Evolutionary conservation across 1,140 invertebrate genomes (phyloP).

Genomic region (Globodera ellingtonae): DNA sequence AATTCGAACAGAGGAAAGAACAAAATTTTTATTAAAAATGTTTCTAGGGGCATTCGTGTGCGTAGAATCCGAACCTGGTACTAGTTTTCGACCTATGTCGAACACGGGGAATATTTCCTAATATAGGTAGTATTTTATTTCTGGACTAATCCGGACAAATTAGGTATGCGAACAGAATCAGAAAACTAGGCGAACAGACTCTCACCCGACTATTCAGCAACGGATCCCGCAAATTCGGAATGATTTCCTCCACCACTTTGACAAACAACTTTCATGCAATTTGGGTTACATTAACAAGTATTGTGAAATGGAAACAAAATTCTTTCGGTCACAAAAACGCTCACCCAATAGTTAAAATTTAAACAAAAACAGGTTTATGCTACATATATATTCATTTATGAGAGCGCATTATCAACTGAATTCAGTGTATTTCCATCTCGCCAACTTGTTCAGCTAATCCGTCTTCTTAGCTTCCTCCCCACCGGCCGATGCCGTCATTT

Average conservation of each 20-base stretch:
- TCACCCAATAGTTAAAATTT: neutral
- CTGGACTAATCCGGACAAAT: no score
- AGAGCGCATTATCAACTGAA: no score
- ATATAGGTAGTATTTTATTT: no score
- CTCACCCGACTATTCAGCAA: conserved; percentile 37
- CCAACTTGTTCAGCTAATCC: neutral
- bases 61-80: no score
- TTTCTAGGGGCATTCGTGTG: no score
- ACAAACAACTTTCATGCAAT: neutral
- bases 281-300: neutral
- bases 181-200: conserved; percentile 43
- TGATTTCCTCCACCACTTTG: conserved; percentile 23
- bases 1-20: no score
- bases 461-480: conserved; percentile 1
- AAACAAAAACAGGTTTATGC: neutral
- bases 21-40: no score
- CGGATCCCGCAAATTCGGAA: conserved; percentile 41
- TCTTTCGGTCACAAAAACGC: neutral
- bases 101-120: no score
- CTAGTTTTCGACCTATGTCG: no score
- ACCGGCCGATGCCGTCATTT: neutral
- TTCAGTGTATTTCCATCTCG: no score
- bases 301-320: neutral
- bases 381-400: neutral
- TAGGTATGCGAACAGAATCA: conserved; percentile 27